Base-by-base conservation (phyloP, 2,888 invertebrate genomes). In the Troides helena region DNA sequence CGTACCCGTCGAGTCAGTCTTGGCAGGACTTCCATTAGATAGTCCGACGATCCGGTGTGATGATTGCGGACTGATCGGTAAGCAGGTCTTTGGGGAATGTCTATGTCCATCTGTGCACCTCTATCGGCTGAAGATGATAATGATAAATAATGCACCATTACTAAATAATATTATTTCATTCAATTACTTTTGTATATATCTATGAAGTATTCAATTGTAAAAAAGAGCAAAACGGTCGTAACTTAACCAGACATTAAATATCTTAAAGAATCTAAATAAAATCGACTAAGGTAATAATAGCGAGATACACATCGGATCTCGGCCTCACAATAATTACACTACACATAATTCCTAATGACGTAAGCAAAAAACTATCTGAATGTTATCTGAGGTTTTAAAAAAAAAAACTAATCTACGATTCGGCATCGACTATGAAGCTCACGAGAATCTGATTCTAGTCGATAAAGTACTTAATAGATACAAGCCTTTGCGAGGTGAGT, bases 301-400 rank as follows among this genome's bases (percentile, higher is more conserved):
- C 69, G 56, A 79, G 81, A 83, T 83, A 81, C 67, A 73, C 74
- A 80, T 80, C 79, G 73, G 73, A 79, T 81, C 80, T 75, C 73
- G 67, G 60, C 72, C 71, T 76, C 77, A 81, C 82, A 81, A 85
- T 85, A 87, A 88, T 89, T 89, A 89, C 84, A 83, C 76, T 72
- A 74, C 77, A 80, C 78, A 87, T 85, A 88, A 86, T 84, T 79
- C 80, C 79, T 89, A 87, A 88, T 89, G 89, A 89, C 80, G 79
- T 79, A 72, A 73, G 80, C 83, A 88, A 88, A 89, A 87, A 80
- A 71, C 75, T 23, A 17, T 74, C 78, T 81, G 80, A 83, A 83
- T 81, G 80, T 75, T 79, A 80, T 80, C 75, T 76, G 76, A 76
- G 73, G 74, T 71, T 68, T 50, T 46, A 46, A 69, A 80, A 79